These are phyloP conservation scores for Nasonia vitripennis DNA, from an alignment of 1,140 invertebrate genomes.

Conservation along the genomic window DNA sequence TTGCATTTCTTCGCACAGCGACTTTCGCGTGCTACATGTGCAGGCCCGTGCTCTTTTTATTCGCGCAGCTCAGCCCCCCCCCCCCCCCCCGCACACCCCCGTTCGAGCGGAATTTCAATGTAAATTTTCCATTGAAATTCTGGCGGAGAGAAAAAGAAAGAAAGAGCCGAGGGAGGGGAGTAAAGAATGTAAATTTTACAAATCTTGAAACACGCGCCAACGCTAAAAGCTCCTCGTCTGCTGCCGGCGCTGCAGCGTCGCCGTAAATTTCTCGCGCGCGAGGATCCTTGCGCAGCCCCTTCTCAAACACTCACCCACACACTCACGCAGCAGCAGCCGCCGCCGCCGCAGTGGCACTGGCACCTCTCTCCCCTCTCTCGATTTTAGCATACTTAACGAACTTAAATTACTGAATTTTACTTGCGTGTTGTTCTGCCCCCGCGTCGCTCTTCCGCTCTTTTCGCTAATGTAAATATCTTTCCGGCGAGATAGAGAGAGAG, in stretches of 20 bases:
- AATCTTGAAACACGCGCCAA: conserved; percentile 37
- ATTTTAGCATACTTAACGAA: conserved; percentile 51
- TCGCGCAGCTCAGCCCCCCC: background rate
- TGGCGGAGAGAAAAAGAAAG: background rate
- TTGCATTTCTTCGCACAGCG: conserved; percentile 30
- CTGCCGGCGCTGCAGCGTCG: background rate
- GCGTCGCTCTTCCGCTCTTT: conserved; percentile 23
- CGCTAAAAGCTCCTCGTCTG: conserved; percentile 18
- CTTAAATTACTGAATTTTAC: conserved; percentile 40
- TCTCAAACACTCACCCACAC: background rate
- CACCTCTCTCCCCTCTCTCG: background rate
- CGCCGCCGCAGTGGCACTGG: too few species aligned
- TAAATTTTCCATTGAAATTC: conserved; percentile 46
- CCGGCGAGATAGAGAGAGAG: background rate
- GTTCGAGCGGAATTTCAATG: conserved; percentile 33
- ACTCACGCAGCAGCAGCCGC: background rate
- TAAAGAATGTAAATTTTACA: conserved; percentile 49
- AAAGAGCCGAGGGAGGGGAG: background rate
- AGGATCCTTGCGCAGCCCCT: background rate
- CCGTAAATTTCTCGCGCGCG: background rate
- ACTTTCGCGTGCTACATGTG: conserved; percentile 22
- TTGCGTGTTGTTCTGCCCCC: conserved; percentile 2
- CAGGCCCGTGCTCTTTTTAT: conserved; percentile 11
- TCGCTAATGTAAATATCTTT: conserved; percentile 39
- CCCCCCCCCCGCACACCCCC: background rate